phyloP scores from a whole-genome alignment of 2,113 vertebrate species.

The Planiliza haematocheilus region DNA sequence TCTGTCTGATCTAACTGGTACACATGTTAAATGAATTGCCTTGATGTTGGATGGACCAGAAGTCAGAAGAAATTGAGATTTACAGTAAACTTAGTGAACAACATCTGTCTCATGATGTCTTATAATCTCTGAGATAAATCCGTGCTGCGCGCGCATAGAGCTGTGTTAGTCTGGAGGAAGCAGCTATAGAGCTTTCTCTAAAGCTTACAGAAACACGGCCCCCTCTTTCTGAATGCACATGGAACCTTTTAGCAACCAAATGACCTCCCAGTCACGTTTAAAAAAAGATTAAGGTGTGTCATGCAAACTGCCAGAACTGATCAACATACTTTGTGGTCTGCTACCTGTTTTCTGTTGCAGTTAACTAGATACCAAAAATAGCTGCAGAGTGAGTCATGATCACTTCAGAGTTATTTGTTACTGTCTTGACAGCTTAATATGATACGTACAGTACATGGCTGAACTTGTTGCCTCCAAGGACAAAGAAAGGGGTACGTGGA shows the following conservation, averaged over 20 bases:
- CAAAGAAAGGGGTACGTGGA: constrained; percentile 38
- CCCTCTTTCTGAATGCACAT: constrained; percentile 11
- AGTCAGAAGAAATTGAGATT: constrained; percentile 39
- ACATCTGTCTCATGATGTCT: constrained; percentile 47
- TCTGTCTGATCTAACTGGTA: background rate
- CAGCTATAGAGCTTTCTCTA: too few relatives aligned
- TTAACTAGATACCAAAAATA: constrained; percentile 41
- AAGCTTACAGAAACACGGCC: constrained; percentile 41
- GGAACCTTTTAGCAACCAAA: background rate
- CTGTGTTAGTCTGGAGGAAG: constrained; percentile 50
- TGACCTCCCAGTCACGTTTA: background rate
- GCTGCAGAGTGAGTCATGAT: constrained; percentile 41
- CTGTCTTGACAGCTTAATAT: constrained; percentile 38
- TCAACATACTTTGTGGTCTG: constrained; percentile 40
- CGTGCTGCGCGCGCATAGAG: constrained; percentile 10
- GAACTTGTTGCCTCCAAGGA: constrained; percentile 43
- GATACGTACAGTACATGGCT: constrained; percentile 28
- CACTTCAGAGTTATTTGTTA: constrained; percentile 45
- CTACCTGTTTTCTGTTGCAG: constrained; percentile 38
- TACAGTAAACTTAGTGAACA: constrained; percentile 25
- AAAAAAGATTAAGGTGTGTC: constrained; percentile 14
- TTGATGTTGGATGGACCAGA: background rate
- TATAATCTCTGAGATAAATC: constrained; percentile 36
- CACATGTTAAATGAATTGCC: constrained; percentile 39
- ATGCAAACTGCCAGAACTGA: background rate